Percentiles rank a stretch among this genome's conserved stretches.
Conservation (phyloP, 2,888 invertebrate genomes). For the Steinernema scapterisci region DNA sequence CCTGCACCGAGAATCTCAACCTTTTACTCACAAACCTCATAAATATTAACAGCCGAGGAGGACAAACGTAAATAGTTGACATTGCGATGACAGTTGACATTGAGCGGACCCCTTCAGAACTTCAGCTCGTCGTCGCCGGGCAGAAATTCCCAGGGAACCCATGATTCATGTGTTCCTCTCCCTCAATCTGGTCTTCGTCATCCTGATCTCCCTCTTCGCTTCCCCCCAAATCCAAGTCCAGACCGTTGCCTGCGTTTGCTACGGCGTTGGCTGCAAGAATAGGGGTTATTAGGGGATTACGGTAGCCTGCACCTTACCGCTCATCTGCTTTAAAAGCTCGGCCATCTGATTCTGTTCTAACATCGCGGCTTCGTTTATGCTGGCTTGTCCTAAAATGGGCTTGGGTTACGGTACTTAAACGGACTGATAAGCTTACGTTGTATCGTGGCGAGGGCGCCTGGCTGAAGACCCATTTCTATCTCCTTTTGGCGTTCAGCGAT, state of each 20-base stretch:
- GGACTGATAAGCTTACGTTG: background rate
- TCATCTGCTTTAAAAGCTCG: conserved; percentile 14
- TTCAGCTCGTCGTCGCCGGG: too few species aligned
- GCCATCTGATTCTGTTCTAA: conserved; percentile 9
- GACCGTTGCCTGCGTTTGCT: conserved; percentile 12
- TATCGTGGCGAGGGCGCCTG: background rate
- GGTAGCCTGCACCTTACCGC: background rate
- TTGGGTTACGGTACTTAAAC: background rate
- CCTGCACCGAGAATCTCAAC: too few species aligned
- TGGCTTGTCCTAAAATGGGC: conserved; percentile 1
- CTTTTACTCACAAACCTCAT: too few species aligned
- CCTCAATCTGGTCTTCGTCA: too few species aligned
- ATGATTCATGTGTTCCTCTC: too few species aligned
- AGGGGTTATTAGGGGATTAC: background rate
- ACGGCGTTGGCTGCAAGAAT: background rate
- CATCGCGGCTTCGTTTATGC: background rate
- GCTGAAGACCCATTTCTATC: conserved; percentile 25
- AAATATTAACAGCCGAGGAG: too few species aligned
- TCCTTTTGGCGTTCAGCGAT: conserved; percentile 50
- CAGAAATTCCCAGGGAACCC: too few species aligned
- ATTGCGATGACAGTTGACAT: too few species aligned
- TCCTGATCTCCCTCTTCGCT: background rate
- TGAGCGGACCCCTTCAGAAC: too few species aligned
- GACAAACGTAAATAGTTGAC: too few species aligned
- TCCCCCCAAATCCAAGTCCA: background rate